Conservation (phyloP, 2,113 vertebrate species). For the Burhinus oedicnemus region DNA sequence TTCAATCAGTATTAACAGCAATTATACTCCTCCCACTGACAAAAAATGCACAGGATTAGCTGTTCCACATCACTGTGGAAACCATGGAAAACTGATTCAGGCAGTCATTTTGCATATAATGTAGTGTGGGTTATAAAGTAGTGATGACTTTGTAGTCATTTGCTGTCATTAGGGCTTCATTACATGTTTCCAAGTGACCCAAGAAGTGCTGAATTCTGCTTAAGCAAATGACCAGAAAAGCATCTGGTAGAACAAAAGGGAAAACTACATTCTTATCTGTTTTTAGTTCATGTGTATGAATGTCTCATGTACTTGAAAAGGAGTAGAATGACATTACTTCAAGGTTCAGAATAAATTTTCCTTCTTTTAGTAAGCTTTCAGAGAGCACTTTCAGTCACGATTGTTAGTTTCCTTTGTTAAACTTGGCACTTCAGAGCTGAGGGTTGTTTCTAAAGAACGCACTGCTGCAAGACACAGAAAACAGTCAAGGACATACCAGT, state of each 20-base stretch:
- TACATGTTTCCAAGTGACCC: neutral
- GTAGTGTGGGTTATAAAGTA: neutral
- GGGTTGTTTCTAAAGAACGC: neutral
- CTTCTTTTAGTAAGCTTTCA: neutral
- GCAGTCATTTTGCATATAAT: neutral
- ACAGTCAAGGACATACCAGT: neutral
- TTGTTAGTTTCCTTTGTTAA: neutral
- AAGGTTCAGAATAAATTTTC: neutral
- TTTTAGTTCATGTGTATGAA: neutral
- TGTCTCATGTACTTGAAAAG: neutral
- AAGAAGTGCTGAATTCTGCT: neutral
- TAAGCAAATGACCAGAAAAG: neutral
- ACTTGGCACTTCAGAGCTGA: neutral
- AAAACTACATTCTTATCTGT: neutral
- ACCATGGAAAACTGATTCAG: neutral
- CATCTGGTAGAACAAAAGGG: neutral
- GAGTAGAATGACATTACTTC: neutral
- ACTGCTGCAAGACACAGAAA: neutral
- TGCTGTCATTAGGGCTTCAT: neutral
- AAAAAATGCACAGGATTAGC: neutral
- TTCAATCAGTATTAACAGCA: neutral
- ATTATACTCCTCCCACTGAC: neutral
- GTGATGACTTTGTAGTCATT: rapidly evolving
- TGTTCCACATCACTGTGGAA: neutral
- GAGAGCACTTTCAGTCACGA: neutral